Evolutionary conservation across 2,797 vertebrate species (phyloP).

Genomic region (Sparidentex hasta): DNA sequence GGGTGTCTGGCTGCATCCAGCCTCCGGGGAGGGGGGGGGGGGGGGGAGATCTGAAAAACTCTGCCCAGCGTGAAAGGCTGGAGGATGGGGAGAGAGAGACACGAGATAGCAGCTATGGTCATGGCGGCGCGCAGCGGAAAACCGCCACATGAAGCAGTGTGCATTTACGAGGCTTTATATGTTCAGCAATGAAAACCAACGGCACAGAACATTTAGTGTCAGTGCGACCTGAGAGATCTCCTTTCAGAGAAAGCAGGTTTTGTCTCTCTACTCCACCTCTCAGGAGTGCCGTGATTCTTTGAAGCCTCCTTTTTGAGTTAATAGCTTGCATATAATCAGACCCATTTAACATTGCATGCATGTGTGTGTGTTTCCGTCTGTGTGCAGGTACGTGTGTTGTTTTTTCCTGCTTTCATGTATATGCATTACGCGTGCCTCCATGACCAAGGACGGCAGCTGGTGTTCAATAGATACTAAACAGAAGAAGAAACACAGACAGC

Average conservation of each 20-base stretch:
- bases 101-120: constrained; percentile 12
- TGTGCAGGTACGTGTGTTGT: constrained; percentile 15
- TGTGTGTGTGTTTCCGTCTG: constrained; percentile 27
- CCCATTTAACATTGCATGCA: constrained; percentile 30
- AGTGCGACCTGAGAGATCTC: constrained; percentile 24
- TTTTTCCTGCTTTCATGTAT: constrained; percentile 28
- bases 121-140: constrained; percentile 4
- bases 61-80: constrained; percentile 47
- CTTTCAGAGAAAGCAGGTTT: constrained; percentile 44
- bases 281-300: constrained; percentile 25
- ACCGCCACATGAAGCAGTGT: background rate
- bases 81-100: constrained; percentile 28
- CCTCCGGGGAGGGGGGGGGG: constrained; percentile 44
- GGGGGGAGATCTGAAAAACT: constrained; percentile 30
- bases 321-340: constrained; percentile 37
- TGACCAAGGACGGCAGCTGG: constrained; percentile 61
- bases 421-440: constrained; percentile 28
- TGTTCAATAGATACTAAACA: constrained; percentile 59
- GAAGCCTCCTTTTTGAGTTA: constrained; percentile 42
- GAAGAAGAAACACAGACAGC: constrained; percentile 44
- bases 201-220: constrained; percentile 31
- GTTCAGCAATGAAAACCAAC: constrained; percentile 23
- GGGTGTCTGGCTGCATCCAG: constrained; percentile 69
- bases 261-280: constrained; percentile 34
- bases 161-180: constrained; percentile 23